Evolutionary conservation across 2,888 invertebrate species (phyloP).

Genomic region (Noctua fimbriata): DNA sequence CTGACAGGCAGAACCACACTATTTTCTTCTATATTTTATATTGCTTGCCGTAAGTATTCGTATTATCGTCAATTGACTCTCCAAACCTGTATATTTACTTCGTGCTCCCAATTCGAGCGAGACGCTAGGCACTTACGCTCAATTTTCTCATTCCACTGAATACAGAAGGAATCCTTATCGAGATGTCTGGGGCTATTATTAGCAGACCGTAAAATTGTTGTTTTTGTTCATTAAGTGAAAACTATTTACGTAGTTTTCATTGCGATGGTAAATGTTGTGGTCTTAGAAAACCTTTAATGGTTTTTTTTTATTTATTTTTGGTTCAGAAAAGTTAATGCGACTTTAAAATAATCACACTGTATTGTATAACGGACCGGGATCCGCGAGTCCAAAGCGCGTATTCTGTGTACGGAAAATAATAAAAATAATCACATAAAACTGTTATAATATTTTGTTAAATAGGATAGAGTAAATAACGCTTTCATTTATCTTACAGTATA

Average conservation of each 20-base stretch:
- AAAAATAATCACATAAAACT: background rate
- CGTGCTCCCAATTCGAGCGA: constrained; percentile 9
- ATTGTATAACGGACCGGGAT: too few relatives aligned
- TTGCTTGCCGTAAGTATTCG: constrained; percentile 1
- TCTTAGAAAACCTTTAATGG: background rate
- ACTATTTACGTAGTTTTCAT: background rate
- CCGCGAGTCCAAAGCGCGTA: too few relatives aligned
- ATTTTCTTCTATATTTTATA: background rate
- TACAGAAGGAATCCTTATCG: background rate
- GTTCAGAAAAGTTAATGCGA: background rate
- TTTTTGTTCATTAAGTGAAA: background rate
- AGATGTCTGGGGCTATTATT: background rate
- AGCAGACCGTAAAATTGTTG: background rate
- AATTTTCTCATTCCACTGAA: constrained; percentile 11
- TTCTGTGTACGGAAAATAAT: too few relatives aligned
- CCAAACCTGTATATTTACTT: background rate
- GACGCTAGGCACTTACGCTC: background rate
- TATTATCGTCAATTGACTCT: constrained; percentile 15
- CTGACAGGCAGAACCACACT: background rate
- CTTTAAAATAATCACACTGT: too few relatives aligned
- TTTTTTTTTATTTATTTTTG: background rate
- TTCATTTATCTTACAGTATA: background rate
- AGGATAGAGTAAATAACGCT: background rate
- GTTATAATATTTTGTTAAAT: background rate
- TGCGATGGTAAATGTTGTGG: background rate